A percentile compares a stretch with the other conserved stretches of the same genome.
Evolutionary conservation across 1,140 invertebrate species (phyloP).

Genomic region (Zelostemma sp.): DNA sequence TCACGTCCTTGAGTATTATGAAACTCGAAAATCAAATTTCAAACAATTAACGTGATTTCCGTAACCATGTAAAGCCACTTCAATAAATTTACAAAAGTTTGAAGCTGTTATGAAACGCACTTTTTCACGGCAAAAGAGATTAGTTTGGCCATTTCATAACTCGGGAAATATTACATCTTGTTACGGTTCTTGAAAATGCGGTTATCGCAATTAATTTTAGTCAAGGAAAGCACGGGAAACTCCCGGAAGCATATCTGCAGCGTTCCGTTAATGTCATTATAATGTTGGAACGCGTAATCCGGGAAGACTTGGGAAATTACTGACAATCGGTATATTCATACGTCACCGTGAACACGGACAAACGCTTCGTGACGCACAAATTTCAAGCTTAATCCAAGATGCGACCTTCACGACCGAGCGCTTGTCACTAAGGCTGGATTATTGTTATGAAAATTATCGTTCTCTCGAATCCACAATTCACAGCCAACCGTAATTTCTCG

Average conservation of each 20-base stretch:
- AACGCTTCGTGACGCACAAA: background rate
- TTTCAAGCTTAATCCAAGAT: slow-evolving; percentile 7
- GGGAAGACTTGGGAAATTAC: background rate
- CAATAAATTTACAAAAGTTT: background rate
- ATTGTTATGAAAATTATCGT: slow-evolving; percentile 10
- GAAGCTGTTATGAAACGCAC: background rate
- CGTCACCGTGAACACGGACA: background rate
- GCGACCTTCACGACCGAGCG: slow-evolving; percentile 6
- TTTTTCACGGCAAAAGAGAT: background rate
- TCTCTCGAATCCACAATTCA: slow-evolving; percentile 8
- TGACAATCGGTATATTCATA: slow-evolving; percentile 3
- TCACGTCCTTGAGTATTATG: too few relatives aligned
- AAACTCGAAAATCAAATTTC: too few relatives aligned
- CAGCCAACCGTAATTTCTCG: slow-evolving; percentile 7
- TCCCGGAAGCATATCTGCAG: background rate
- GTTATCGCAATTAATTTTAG: slow-evolving; percentile 9
- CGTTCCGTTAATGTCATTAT: background rate
- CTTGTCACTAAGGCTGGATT: slow-evolving; percentile 5
- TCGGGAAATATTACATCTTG: slow-evolving; percentile 7
- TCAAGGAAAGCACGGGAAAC: slow-evolving; percentile 3
- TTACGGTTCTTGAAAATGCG: background rate
- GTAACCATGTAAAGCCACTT: too few relatives aligned
- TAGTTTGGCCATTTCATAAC: background rate
- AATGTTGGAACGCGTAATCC: background rate
- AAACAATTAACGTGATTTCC: too few relatives aligned